Evolutionary conservation across 2,797 vertebrate genomes (phyloP).

Genomic region (Dipus sagitta): DNA sequence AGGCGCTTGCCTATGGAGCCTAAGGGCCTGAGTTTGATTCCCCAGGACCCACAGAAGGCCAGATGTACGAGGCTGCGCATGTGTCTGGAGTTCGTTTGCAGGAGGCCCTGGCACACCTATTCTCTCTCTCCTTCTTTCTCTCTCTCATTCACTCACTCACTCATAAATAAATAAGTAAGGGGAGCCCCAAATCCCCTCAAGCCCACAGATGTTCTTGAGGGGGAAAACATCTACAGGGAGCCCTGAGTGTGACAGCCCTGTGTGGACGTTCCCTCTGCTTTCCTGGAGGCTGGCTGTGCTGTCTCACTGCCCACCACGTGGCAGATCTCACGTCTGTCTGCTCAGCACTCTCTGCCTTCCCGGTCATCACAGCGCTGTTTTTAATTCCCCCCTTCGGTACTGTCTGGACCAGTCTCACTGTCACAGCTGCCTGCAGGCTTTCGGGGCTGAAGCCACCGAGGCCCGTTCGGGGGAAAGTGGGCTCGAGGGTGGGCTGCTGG

Average conservation of each 20-base stretch:
- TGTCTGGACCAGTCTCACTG: background rate
- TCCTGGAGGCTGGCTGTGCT: background rate
- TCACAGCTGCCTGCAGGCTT: background rate
- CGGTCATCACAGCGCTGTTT: background rate
- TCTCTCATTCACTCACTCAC: no score
- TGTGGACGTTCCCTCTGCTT: background rate
- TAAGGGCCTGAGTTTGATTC: no score
- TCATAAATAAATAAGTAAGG: background rate
- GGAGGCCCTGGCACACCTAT: no score
- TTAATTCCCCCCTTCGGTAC: no score
- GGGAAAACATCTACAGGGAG: no score
- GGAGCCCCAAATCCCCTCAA: accelerated
- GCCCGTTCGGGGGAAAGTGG: background rate
- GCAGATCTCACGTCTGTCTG: background rate
- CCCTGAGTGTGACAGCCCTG: background rate
- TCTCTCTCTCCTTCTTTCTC: no score
- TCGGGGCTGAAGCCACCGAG: background rate
- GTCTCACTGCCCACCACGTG: background rate
- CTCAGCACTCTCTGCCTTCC: background rate
- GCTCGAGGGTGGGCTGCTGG: no score
- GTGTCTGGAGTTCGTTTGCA: no score
- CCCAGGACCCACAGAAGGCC: no score
- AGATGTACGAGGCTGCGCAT: no score
- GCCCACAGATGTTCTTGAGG: background rate
- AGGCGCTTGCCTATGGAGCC: no score